Conservation (phyloP, 2,888 invertebrate species). For the Leptinotarsa rubiginosa region DNA sequence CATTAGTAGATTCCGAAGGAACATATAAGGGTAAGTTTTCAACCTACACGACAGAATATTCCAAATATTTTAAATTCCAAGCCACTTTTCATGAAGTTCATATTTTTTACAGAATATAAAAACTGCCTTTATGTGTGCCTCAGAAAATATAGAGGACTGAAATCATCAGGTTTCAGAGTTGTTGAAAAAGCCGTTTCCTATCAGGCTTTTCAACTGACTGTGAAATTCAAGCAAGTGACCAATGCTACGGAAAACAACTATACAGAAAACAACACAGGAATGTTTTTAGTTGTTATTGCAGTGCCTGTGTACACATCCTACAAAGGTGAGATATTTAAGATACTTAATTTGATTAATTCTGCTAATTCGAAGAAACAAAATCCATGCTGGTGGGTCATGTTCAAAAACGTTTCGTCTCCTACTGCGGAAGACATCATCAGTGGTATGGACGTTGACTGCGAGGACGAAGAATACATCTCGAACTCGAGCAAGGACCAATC, state of each 20-base stretch:
- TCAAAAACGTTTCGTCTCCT: too few relatives aligned
- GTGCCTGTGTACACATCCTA: slow-evolving; percentile 81
- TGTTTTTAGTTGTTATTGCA: slow-evolving; percentile 79
- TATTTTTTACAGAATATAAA: slow-evolving; percentile 62
- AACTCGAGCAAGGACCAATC: too few relatives aligned
- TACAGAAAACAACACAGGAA: slow-evolving; percentile 63
- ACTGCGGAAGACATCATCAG: too few relatives aligned
- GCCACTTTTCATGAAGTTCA: background rate
- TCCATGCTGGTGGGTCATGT: background rate
- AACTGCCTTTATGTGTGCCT: slow-evolving; percentile 74
- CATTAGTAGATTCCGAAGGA: slow-evolving; percentile 68
- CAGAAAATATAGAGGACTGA: slow-evolving; percentile 75
- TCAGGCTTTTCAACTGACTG: slow-evolving; percentile 78
- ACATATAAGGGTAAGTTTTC: slow-evolving; percentile 60
- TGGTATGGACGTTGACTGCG: too few relatives aligned
- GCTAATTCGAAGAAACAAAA: background rate
- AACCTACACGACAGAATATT: too few relatives aligned
- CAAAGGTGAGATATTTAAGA: slow-evolving; percentile 71
- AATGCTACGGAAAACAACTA: slow-evolving; percentile 62
- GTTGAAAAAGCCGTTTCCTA: slow-evolving; percentile 73
- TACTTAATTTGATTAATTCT: too few relatives aligned
- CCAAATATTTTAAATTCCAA: too few relatives aligned
- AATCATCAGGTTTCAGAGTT: slow-evolving; percentile 72
- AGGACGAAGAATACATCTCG: too few relatives aligned
- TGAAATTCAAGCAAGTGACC: slow-evolving; percentile 75